Evolutionary conservation across 2,888 invertebrate genomes (phyloP).

Genomic region (Nycteola revayana): DNA sequence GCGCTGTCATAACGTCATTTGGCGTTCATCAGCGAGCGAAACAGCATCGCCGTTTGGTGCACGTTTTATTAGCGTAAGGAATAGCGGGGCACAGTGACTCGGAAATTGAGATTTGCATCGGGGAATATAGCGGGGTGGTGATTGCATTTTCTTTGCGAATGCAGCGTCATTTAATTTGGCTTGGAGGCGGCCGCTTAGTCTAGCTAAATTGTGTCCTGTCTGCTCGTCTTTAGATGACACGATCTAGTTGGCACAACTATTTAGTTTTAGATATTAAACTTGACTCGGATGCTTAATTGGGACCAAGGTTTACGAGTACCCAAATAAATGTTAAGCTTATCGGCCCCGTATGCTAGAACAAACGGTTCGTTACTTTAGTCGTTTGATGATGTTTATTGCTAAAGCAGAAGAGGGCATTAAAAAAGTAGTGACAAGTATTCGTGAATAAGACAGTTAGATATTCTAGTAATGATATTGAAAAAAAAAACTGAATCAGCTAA

Average conservation of each 20-base stretch:
- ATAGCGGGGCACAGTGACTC: slow-evolving; percentile 76
- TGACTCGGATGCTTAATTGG: slow-evolving; percentile 10
- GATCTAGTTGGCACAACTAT: slow-evolving; percentile 24
- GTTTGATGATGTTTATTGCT: too few relatives aligned
- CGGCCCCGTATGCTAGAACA: too few relatives aligned
- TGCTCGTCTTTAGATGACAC: slow-evolving; percentile 31
- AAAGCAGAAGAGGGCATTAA: too few relatives aligned
- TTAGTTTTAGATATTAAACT: slow-evolving; percentile 11
- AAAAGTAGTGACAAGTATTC: too few relatives aligned
- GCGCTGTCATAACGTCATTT: slow-evolving; percentile 81
- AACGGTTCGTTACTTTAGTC: too few relatives aligned
- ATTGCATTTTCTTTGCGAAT: slow-evolving; percentile 79
- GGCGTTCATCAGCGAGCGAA: slow-evolving; percentile 79
- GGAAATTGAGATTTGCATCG: slow-evolving; percentile 80
- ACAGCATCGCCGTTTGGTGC: slow-evolving; percentile 79
- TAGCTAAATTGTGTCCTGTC: slow-evolving; percentile 57
- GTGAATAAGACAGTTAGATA: too few relatives aligned
- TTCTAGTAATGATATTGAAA: too few relatives aligned
- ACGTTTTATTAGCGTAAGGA: slow-evolving; percentile 82
- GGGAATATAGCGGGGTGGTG: slow-evolving; percentile 66
- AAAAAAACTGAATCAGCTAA: too few relatives aligned
- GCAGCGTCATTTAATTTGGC: slow-evolving; percentile 75
- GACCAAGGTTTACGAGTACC: too few relatives aligned
- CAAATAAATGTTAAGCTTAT: too few relatives aligned
- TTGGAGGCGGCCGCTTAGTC: slow-evolving; percentile 58